Evolutionary conservation across 2,888 invertebrate genomes (phyloP), one percentile per base, ranked within the genome.

Genomic region (Epistrophe eligans): DNA sequence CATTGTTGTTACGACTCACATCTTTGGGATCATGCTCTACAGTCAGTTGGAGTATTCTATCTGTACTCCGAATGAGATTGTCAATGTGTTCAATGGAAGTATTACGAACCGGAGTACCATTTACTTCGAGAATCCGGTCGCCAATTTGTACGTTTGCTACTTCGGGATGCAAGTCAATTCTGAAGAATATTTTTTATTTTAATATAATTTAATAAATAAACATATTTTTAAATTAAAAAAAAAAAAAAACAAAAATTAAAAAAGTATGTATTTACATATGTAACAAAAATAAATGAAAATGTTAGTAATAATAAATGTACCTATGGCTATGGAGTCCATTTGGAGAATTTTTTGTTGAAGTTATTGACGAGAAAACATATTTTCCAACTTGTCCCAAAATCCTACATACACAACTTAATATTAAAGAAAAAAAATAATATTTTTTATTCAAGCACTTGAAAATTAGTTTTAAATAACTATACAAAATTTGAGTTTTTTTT

Each of bases 121-220:
- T 98, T 66, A 98, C 97, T 94, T 98, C 98, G 88, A 98, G 94
- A 89, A 99, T 97, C 90, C 96, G 95, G 93, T 98, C 98, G n/a
- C 98, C 98, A 89, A 98, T 96, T 92, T 97, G 98, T 74, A 98
- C 94, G 10, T 97, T 96, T 94, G 97, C 96, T 79, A 97, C 94
- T 89, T 97, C 97, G 90, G 96, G 96, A 89, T 96, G 96, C 79
- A 97, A 95, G 91, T 97, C 97, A 90, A 97, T 94, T 92, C 97
- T 97, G 93, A 45, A 93, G 91, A 72, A 28, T 28, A 9, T 55
- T 45, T 24, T 19, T 62, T 32, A 32, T 35, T 43, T 43, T 38
- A 35, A 52, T 10, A 38, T 70, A 24, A 60, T 17, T 67, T 0
- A 35, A 19, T 50, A 3, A 13, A 58, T 57, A 11, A 28, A 55